A percentile compares a stretch with the other conserved stretches of the same genome.
Conservation (phyloP, 2,888 invertebrate species). For the Nomada flava region DNA sequence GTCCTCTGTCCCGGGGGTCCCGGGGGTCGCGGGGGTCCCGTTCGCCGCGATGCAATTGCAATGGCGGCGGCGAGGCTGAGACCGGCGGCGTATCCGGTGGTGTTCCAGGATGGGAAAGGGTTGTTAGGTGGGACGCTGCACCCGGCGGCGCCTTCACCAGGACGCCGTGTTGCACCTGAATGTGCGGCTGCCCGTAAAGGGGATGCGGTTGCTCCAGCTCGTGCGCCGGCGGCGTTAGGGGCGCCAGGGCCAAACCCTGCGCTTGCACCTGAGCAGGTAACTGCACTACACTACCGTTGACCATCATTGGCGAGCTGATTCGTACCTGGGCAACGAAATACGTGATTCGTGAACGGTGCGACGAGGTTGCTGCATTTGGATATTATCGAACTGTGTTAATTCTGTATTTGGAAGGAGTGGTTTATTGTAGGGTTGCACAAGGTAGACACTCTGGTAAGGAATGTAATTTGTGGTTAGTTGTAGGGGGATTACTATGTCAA, state of each 20-base stretch:
- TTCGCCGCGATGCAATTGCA: slow-evolving; percentile 78
- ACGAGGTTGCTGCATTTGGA: no score
- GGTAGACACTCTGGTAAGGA: no score
- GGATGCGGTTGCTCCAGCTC: slow-evolving; percentile 85
- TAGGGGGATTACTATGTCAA: no score
- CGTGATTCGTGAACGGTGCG: neutral
- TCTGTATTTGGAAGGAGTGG: no score
- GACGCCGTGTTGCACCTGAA: slow-evolving; percentile 82
- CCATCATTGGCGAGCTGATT: slow-evolving; percentile 79
- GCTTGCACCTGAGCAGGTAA: slow-evolving; percentile 74
- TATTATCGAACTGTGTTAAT: no score
- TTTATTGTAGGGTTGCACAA: no score
- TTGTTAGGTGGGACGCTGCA: slow-evolving; percentile 78
- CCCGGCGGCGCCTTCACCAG: slow-evolving; percentile 82
- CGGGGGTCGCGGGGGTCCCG: slow-evolving; percentile 77
- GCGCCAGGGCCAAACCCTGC: slow-evolving; percentile 78
- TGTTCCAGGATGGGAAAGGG: slow-evolving; percentile 88
- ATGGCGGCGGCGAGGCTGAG: slow-evolving; percentile 87
- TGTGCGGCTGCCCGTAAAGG: slow-evolving; percentile 81
- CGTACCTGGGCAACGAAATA: slow-evolving; percentile 72
- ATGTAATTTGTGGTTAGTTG: no score
- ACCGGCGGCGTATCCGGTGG: slow-evolving; percentile 94
- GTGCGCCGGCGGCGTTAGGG: slow-evolving; percentile 88
- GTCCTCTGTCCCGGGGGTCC: slow-evolving; percentile 76
- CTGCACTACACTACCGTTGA: slow-evolving; percentile 79